Evolutionary conservation across 2,888 invertebrate genomes (phyloP), one percentile per base, ranked within the genome.

Genomic region (Cabera pusaria): DNA sequence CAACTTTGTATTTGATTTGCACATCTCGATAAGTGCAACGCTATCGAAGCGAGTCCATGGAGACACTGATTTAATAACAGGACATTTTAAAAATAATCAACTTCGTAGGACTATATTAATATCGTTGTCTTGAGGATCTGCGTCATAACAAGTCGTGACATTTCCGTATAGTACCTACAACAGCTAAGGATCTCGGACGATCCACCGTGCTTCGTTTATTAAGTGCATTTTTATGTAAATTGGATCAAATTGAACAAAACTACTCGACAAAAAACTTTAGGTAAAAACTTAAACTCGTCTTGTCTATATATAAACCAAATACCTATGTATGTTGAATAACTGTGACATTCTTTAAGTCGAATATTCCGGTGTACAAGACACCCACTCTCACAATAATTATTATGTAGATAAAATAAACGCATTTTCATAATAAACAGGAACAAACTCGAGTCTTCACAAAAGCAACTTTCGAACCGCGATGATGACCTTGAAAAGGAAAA

Each of bases 1-100:
- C 23, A 88, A 49, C 1, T 64, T 61, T 0, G 58, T 61, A 6
- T 60, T 47, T 8, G 74, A 71, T 3, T 76, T 66, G 53, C 87
- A 63, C 64, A 64, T 68, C 32, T 55, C 17, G 43, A 12, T 40
- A 10, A 5, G 12, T 25, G 25, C 29, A 29, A 31, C 42, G 6
- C 2, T 28, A 34, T 28, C 24, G 21, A 9, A 34, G 10, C 27
- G 32, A 17, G 23, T 20, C 29, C 22, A 26, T 31, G 11, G 9
- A 34, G 27, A 35, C 21, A 55, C 52, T 55, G 50, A 16, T 18
- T 18, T 21, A n/a, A 33, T 18, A 43, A 16, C 22, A 58, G 58
- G 52, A 59, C 60, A 59, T 55, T 39, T 11, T 22, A 26, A 52
- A n/a, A n/a, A n/a, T n/a, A n/a, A n/a, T n/a, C n/a, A n/a, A n/a